Base-by-base conservation (phyloP, 2,797 vertebrate species). In the Allobates femoralis region DNA sequence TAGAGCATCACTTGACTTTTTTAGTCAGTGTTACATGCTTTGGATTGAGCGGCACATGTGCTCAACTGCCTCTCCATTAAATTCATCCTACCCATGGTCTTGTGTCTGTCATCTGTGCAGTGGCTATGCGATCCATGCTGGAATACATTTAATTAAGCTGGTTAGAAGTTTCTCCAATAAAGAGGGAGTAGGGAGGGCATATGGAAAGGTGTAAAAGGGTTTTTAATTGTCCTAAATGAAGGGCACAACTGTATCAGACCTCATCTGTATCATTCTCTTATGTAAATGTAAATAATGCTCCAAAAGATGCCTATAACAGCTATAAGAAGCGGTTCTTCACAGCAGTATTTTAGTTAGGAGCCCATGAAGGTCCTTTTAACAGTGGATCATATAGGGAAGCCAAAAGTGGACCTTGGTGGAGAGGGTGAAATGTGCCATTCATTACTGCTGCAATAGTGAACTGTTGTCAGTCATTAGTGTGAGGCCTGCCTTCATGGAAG, bases 371-470 rank as follows among this genome's bases (percentile, higher is more conserved):
- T 79, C 64, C 30, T 74, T 56, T 75, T 77, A 83, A 84, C 56
- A 69, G 55, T 46, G 67, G 53, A 62, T 73, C 37, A n/a, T 26
- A 46, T 58, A 79, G 75, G 30, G 60, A 80, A 87, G 66, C 82
- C 81, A 81, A 84, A n/a, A 58, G 56, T 62, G 75, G 81, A 87
- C 81, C 66, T 53, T 58, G 53, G 50, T 87, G 53, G 64, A 79
- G 56, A 79, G 58, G 28, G 51, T 28, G 30, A 73, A 66, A 32
- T 84, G 67, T 88, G 81, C 83, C 86, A 84, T 62, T 87, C 77
- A 87, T 81, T 85, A 87, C 67, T 87, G 77, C 86, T 87, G 82
- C 86, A 87, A 87, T 84, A 87, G 86, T 87, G 67, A 84, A 75
- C 77, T 62, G 53, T 79, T 87, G 76, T 87, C 53, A 60, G 58